phyloP scores from a whole-genome alignment of 2,888 invertebrate species.

The Parelbella ahira region DNA sequence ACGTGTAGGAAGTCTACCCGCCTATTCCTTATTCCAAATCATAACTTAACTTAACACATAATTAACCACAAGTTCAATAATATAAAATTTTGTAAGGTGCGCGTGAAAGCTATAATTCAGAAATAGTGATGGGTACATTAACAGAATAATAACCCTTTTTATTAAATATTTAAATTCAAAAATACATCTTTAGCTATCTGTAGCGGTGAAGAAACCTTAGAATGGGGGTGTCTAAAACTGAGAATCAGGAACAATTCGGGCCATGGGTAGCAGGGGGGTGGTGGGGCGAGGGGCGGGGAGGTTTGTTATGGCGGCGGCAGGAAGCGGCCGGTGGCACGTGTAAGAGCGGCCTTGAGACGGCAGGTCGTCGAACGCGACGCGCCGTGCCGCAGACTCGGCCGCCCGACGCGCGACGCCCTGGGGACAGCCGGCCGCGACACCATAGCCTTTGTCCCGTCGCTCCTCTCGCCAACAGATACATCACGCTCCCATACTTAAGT shows the following conservation, averaged over 20 bases:
- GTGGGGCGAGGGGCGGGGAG: conserved; percentile 58
- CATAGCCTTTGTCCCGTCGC: conserved; percentile 56
- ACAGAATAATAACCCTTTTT: too few relatives aligned
- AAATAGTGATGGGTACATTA: too few relatives aligned
- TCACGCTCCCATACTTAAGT: conserved; percentile 32
- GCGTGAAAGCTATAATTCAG: too few relatives aligned
- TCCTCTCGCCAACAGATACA: conserved; percentile 51
- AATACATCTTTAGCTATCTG: neutral
- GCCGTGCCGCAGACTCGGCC: conserved; percentile 35
- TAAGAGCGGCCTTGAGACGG: conserved; percentile 61
- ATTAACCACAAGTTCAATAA: too few relatives aligned
- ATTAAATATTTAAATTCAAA: too few relatives aligned
- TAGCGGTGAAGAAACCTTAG: conserved; percentile 27
- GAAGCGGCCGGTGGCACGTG: conserved; percentile 46
- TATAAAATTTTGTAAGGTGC: too few relatives aligned
- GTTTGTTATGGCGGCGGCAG: conserved; percentile 75
- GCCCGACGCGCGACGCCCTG: conserved; percentile 51
- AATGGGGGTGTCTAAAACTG: conserved; percentile 32
- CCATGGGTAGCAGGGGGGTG: conserved; percentile 37
- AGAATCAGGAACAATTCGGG: conserved; percentile 34
- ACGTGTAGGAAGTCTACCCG: conserved; percentile 3
- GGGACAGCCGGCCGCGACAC: conserved; percentile 72
- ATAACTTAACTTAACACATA: too few relatives aligned
- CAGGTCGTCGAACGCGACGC: conserved; percentile 55
- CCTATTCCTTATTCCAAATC: too few relatives aligned